Evolutionary conservation across 1,140 invertebrate genomes (phyloP).

Genomic region (Harpegnathos saltator): DNA sequence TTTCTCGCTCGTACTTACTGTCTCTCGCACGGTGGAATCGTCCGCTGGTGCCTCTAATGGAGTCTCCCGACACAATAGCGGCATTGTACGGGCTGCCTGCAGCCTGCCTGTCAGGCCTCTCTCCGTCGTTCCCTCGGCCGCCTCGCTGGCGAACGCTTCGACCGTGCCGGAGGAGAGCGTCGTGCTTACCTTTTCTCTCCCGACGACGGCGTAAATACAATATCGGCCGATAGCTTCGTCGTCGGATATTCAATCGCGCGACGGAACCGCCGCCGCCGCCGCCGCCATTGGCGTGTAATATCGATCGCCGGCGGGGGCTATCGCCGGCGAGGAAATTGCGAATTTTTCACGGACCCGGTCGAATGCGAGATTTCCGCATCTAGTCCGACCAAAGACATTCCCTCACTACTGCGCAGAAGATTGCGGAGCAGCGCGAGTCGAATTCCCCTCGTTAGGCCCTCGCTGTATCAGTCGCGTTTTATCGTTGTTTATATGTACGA

Average conservation of each 20-base stretch:
- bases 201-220: constrained; percentile 66
- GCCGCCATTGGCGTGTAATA: constrained; percentile 42
- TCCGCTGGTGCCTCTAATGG: constrained; percentile 56
- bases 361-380: neutral
- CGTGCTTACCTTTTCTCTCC: constrained; percentile 28
- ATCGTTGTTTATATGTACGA: no score
- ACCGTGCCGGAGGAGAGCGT: constrained; percentile 25
- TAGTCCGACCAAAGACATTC: neutral
- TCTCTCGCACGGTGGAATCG: constrained; percentile 35
- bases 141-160: constrained; percentile 49
- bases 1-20: neutral
- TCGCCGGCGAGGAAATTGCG: constrained; percentile 30
- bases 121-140: constrained; percentile 3
- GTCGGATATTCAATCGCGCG: constrained; percentile 49
- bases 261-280: constrained; percentile 15
- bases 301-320: neutral
- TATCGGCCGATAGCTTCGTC: constrained; percentile 63
- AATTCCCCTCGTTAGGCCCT: no score
- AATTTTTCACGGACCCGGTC: neutral
- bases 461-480: no score
- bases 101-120: constrained; percentile 51
- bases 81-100: constrained; percentile 62
- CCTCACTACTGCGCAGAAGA: neutral
- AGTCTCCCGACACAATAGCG: constrained; percentile 68
- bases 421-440: no score